phyloP scores from a whole-genome alignment of 2,797 vertebrate genomes.

The Falco rusticolus region DNA sequence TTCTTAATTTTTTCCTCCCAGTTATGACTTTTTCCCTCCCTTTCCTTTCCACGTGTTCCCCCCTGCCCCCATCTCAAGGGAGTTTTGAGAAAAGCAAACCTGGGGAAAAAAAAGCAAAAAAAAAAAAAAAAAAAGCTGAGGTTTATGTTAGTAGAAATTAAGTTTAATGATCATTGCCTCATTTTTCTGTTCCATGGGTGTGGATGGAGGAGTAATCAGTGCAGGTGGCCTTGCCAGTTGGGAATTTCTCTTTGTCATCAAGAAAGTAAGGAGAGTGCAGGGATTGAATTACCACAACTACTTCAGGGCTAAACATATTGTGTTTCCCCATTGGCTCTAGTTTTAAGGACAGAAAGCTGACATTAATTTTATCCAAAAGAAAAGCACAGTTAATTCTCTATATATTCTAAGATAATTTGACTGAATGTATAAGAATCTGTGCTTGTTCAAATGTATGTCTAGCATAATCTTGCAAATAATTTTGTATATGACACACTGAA shows the following conservation, averaged over 20 bases:
- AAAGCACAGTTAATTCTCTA: slow-evolving; percentile 63
- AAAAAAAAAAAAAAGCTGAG: slow-evolving; percentile 63
- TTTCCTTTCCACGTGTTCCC: neutral
- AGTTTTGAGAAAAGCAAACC: slow-evolving; percentile 70
- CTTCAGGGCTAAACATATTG: slow-evolving; percentile 80
- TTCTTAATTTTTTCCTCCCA: neutral
- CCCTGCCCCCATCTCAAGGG: slow-evolving; percentile 36
- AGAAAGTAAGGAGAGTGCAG: slow-evolving; percentile 78
- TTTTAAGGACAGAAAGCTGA: slow-evolving; percentile 80
- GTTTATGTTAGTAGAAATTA: slow-evolving; percentile 83
- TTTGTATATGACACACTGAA: slow-evolving; percentile 57
- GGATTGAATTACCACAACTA: slow-evolving; percentile 81
- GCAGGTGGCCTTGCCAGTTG: slow-evolving; percentile 86
- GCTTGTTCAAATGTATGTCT: slow-evolving; percentile 73
- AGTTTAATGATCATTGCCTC: slow-evolving; percentile 83
- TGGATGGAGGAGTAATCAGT: slow-evolving; percentile 82
- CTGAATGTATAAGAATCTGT: slow-evolving; percentile 65
- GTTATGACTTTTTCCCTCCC: slow-evolving; percentile 33
- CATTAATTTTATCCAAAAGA: slow-evolving; percentile 78
- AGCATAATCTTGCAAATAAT: slow-evolving; percentile 73
- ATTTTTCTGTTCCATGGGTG: slow-evolving; percentile 82
- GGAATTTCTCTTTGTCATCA: slow-evolving; percentile 84
- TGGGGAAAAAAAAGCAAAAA: slow-evolving; percentile 46
- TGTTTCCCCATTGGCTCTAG: slow-evolving; percentile 76
- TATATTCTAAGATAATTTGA: slow-evolving; percentile 73